These are phyloP conservation scores for Elaphurus davidianus DNA, from an alignment of 2,113 vertebrate genomes.

Conservation along the genomic window DNA sequence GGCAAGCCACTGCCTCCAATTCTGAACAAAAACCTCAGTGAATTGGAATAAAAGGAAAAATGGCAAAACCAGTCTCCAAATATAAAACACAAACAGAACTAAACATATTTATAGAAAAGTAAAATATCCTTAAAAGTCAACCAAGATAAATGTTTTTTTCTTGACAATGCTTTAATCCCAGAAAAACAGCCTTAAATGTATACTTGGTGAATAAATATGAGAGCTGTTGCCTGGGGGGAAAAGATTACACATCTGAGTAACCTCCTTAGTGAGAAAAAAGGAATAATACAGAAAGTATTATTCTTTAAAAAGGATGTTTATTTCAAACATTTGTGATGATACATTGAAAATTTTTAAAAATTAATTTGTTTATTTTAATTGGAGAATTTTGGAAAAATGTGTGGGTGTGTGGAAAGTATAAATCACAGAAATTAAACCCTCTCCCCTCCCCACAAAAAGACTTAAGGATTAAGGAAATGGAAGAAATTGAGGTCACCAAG, in stretches of 20 bases:
- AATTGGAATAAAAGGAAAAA: background rate
- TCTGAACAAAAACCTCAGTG: background rate
- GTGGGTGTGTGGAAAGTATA: background rate
- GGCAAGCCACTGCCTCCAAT: background rate
- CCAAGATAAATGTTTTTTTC: background rate
- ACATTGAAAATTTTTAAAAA: background rate
- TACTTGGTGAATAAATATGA: background rate
- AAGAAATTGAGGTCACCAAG: background rate
- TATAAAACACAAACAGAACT: background rate
- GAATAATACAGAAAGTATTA: background rate
- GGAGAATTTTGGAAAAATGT: background rate
- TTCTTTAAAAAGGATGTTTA: background rate
- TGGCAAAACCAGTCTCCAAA: background rate
- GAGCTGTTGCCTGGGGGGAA: background rate
- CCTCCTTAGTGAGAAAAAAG: background rate
- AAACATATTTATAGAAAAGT: background rate
- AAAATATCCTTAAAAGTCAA: background rate
- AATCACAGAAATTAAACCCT: background rate
- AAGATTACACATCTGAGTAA: background rate
- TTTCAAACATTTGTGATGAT: background rate
- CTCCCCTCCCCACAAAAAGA: background rate
- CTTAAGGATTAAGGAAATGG: background rate
- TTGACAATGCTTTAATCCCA: background rate
- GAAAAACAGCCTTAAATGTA: background rate
- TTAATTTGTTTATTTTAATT: background rate